phyloP scores from a whole-genome alignment of 2,797 vertebrate species.

The Bradypodion pumilum region DNA sequence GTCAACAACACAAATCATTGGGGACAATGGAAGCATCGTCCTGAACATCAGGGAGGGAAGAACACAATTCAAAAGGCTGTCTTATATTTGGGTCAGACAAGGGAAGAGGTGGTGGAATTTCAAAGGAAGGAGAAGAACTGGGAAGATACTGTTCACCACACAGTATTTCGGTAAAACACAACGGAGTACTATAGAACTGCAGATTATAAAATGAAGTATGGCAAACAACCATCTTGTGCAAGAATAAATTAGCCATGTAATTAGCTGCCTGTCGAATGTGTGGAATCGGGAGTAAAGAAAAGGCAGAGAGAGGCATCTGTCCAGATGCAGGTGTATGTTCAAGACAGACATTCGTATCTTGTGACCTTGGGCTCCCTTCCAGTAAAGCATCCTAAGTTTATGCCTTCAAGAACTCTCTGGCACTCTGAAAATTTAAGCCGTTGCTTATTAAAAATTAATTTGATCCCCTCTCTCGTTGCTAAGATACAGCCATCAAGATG shows the following conservation, averaged over 20 bases:
- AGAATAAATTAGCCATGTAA: slow-evolving; percentile 1
- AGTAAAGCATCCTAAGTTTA: slow-evolving; percentile 12
- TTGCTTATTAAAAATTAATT: slow-evolving; percentile 46
- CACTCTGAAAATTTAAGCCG: slow-evolving; percentile 32
- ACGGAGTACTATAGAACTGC: background rate
- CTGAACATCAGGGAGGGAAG: no score
- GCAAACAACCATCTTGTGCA: background rate
- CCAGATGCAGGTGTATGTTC: background rate
- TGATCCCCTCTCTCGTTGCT: slow-evolving; percentile 40
- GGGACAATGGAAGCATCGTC: background rate
- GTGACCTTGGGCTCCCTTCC: slow-evolving; percentile 14
- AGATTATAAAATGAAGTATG: background rate
- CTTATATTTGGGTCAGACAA: background rate
- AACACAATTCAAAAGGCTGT: no score
- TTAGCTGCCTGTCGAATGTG: background rate
- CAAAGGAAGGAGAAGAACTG: background rate
- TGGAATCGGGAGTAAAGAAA: background rate
- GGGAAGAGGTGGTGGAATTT: background rate
- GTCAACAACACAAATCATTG: background rate
- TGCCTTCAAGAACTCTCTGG: slow-evolving; percentile 26
- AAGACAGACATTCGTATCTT: background rate
- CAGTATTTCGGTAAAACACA: background rate
- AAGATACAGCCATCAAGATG: background rate
- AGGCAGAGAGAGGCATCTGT: background rate
- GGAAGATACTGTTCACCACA: background rate